Evolutionary conservation across 2,888 invertebrate species (phyloP).

Genomic region (Antitype chi): DNA sequence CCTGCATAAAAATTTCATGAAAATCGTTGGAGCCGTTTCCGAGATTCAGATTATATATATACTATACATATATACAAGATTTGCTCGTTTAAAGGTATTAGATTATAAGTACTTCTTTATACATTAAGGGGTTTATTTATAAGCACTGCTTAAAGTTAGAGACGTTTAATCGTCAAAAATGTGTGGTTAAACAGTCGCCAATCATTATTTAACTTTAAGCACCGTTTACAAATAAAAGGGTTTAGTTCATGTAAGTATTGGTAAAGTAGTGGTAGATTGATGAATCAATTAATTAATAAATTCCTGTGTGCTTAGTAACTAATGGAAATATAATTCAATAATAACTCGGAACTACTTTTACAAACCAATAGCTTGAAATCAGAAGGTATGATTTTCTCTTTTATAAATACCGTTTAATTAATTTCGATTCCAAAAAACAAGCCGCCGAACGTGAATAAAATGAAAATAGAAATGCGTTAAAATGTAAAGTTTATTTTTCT

Average conservation of each 20-base stretch:
- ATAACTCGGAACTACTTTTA: neutral
- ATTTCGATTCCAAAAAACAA: slow-evolving; percentile 13
- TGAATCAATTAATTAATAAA: too few relatives aligned
- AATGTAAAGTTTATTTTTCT: slow-evolving; percentile 25
- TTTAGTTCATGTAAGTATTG: neutral
- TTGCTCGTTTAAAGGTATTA: too few relatives aligned
- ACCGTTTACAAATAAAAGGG: neutral
- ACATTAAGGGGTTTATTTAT: too few relatives aligned
- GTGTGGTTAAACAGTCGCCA: neutral
- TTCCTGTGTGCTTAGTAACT: neutral
- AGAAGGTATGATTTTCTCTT: neutral
- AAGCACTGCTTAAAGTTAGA: neutral
- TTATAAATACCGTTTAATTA: slow-evolving; percentile 3
- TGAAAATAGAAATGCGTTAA: slow-evolving; percentile 14
- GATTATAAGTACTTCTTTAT: neutral
- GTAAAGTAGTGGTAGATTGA: too few relatives aligned
- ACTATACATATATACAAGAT: too few relatives aligned
- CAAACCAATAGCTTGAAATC: neutral
- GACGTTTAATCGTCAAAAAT: neutral
- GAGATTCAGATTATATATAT: too few relatives aligned
- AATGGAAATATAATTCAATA: neutral
- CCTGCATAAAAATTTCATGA: too few relatives aligned
- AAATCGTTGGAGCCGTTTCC: too few relatives aligned
- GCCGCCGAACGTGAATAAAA: slow-evolving; percentile 14
- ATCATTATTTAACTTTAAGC: neutral